Conservation (phyloP, 2,797 vertebrate species). For the Megaceryle alcyon region DNA sequence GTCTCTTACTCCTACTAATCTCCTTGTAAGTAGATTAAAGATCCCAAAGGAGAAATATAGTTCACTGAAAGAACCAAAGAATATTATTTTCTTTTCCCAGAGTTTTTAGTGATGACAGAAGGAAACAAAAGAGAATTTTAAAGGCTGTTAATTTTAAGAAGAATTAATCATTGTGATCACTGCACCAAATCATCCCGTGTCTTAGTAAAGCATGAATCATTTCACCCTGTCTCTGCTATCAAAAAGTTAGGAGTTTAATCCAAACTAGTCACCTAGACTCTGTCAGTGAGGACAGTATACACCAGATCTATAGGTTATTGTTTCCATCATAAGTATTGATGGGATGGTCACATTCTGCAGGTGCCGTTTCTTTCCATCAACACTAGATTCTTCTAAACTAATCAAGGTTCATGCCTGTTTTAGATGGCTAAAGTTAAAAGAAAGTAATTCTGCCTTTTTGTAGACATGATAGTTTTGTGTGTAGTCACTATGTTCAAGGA, state of each 20-base stretch:
- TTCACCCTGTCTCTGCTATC: not conserved
- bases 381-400: not conserved
- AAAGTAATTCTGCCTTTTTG: not conserved
- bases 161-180: not conserved
- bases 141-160: not conserved
- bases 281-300: not conserved
- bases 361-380: not conserved
- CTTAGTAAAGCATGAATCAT: not conserved
- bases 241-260: not conserved
- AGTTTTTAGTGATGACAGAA: not conserved
- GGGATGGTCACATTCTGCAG: not conserved
- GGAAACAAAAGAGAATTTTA: not conserved
- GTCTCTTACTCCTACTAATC: not conserved
- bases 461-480: not conserved
- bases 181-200: not conserved
- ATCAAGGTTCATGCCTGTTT: not conserved
- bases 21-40: constrained; percentile 17
- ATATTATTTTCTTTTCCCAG: not conserved
- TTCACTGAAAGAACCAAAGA: not conserved
- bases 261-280: not conserved
- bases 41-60: not conserved
- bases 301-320: not conserved
- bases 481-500: not conserved
- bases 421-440: not conserved
- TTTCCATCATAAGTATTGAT: not conserved